Base-by-base conservation (phyloP, 2,113 vertebrate species). In the Strix aluco region DNA sequence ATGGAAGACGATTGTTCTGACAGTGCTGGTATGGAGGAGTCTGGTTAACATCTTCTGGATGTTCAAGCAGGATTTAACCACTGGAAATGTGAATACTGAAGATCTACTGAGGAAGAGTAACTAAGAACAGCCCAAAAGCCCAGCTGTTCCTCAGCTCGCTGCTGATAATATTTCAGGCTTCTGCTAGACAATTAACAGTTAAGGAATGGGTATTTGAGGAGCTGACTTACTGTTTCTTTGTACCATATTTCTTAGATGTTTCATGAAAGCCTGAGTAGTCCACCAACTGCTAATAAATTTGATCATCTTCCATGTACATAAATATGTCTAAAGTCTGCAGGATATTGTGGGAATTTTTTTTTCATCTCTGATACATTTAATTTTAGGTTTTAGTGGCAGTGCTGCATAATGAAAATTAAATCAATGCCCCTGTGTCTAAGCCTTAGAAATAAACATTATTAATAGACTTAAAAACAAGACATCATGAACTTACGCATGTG, bases 231-330 rank as follows among this genome's bases (percentile, higher is more conserved):
- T 69, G 26, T 49, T 74, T 62, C 47, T 40, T 59, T 83, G 46
- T 17, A 54, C 40, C 17, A 2, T 65, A 78, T 46, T 90, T 91
- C 82, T 38, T 32, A 73, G 70, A 52, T 61, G 36, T 54, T 86
- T 83, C 22, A 57, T 49, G 67, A 73, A 93, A 96, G 57, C 52
- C 46, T 44, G 20, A 69, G 25, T 70, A 70, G 27, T 74, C 63
- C 52, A 91, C 83, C 62, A 82, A 58, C 84, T 92, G 47, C 59
- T 94, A 59, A 83, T 77, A 86, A 92, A 81, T 86, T 57, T 74
- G 34, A 36, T 91, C 44, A 74, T 81, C 72, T 87, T 83, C 66
- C 40, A 47, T 55, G 29, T 78, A 74, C 17, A 54, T 79, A 91
- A 91, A 23, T 51, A 42, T 63, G n/a, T 72, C 20, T 44, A 6